These are phyloP conservation scores for Discoglossus pictus DNA, from an alignment of 2,797 vertebrate genomes.

Conservation along the genomic window DNA sequence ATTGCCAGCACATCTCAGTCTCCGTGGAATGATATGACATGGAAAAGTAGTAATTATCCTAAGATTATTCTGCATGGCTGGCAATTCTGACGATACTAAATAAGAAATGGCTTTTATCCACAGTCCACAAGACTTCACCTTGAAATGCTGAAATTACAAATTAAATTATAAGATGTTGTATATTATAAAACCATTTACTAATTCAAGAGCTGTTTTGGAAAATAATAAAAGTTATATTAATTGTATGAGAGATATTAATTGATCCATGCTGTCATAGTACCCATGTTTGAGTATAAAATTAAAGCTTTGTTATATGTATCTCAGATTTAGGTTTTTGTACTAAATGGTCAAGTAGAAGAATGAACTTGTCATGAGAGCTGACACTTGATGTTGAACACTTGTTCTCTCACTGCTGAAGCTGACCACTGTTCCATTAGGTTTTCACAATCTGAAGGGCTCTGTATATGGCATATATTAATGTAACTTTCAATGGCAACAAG, in stretches of 20 bases:
- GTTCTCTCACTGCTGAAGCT: too few species aligned
- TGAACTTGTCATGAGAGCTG: too few species aligned
- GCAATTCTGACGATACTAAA: constrained; percentile 18
- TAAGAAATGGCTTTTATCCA: constrained; percentile 11
- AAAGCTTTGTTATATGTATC: too few species aligned
- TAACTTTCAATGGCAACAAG: too few species aligned
- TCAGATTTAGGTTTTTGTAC: too few species aligned
- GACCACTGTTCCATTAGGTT: too few species aligned
- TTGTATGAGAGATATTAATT: constrained; percentile 25
- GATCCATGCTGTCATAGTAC: constrained; percentile 6
- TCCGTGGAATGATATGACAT: constrained; percentile 44
- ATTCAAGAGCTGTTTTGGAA: constrained; percentile 18
- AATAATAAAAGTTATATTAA: not conserved
- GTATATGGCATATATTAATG: too few species aligned
- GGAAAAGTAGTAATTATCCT: constrained; percentile 51
- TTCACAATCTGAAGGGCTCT: too few species aligned
- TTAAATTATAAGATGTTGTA: not conserved
- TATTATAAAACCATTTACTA: constrained; percentile 19
- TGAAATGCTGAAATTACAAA: not conserved
- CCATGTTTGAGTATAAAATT: not conserved
- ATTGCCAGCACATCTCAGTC: constrained; percentile 49
- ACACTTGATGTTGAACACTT: too few species aligned
- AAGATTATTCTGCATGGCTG: constrained; percentile 32
- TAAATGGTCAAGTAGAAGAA: too few species aligned
- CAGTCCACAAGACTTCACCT: constrained; percentile 12